These are phyloP conservation scores for Noctua janthe DNA, from an alignment of 2,888 invertebrate genomes.

Conservation along the genomic window DNA sequence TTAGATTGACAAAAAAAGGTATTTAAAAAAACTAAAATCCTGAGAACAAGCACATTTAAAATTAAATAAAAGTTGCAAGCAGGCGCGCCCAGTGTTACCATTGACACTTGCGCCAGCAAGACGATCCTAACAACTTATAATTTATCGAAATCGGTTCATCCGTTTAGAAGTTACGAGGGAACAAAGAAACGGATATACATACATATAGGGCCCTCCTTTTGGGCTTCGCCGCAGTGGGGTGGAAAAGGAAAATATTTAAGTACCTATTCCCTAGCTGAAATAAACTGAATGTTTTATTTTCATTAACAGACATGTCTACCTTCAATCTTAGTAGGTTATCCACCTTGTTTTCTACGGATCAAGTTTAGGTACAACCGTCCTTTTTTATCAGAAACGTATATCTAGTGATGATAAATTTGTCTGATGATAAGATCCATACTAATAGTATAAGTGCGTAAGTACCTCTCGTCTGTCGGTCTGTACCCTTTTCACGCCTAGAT, in stretches of 20 bases:
- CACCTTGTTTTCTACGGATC: conserved; percentile 23
- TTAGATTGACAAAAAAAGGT: neutral
- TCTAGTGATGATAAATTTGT: conserved; percentile 35
- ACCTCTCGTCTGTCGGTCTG: neutral
- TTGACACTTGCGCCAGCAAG: neutral
- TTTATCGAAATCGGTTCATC: neutral
- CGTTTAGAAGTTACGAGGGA: neutral
- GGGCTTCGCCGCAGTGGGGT: neutral
- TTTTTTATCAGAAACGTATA: conserved; percentile 29
- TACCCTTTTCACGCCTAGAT: neutral
- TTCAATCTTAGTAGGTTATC: conserved; percentile 17
- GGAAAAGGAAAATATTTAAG: neutral
- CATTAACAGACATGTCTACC: neutral
- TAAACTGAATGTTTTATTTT: neutral
- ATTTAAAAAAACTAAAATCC: neutral
- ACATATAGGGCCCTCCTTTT: neutral
- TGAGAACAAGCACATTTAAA: neutral
- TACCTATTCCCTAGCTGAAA: neutral
- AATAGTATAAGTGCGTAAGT: neutral
- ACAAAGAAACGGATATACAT: neutral
- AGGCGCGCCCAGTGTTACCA: neutral
- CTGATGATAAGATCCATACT: conserved; percentile 15
- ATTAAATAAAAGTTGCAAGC: neutral
- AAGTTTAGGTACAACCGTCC: conserved; percentile 4
- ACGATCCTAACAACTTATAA: neutral